Conservation (phyloP, 2,113 vertebrate species). For the Corythornis cristatus region DNA sequence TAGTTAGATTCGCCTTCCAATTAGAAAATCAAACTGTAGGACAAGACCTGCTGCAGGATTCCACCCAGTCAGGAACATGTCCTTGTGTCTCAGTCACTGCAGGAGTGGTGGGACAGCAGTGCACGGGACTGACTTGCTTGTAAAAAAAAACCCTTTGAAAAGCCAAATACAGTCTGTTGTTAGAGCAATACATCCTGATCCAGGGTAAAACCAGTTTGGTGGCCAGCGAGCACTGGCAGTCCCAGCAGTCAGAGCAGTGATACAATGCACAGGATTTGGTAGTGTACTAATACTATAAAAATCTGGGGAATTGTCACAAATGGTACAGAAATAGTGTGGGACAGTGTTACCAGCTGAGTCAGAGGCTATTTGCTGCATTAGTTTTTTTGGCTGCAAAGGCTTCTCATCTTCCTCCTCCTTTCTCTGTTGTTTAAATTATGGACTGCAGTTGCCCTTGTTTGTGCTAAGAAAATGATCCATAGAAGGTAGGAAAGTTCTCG, state of each 20-base stretch:
- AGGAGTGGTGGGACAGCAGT: neutral
- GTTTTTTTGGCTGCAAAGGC: conserved; percentile 43
- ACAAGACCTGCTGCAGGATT: conserved; percentile 43
- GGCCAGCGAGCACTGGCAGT: neutral
- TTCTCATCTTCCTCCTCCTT: conserved; percentile 37
- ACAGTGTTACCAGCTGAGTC: conserved; percentile 52
- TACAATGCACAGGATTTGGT: neutral
- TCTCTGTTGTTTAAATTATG: conserved; percentile 47
- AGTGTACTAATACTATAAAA: conserved; percentile 31
- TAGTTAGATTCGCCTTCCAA: conserved; percentile 63
- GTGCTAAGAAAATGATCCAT: conserved; percentile 38
- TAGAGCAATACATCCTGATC: neutral
- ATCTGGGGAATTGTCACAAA: conserved; percentile 47
- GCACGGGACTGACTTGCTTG: neutral
- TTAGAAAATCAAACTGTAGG: conserved; percentile 64
- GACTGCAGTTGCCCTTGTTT: conserved; percentile 53
- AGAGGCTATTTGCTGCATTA: conserved; percentile 40
- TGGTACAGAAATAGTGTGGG: conserved; percentile 56
- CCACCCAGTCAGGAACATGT: conserved; percentile 12
- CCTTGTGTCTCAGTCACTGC: neutral
- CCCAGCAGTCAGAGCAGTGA: neutral
- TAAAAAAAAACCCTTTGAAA: neutral
- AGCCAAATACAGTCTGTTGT: neutral
- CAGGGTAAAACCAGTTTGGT: neutral
- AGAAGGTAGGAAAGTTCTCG: conserved; percentile 31